phyloP scores from a whole-genome alignment of 2,888 invertebrate genomes.

The Lepidochrysops patricia region DNA sequence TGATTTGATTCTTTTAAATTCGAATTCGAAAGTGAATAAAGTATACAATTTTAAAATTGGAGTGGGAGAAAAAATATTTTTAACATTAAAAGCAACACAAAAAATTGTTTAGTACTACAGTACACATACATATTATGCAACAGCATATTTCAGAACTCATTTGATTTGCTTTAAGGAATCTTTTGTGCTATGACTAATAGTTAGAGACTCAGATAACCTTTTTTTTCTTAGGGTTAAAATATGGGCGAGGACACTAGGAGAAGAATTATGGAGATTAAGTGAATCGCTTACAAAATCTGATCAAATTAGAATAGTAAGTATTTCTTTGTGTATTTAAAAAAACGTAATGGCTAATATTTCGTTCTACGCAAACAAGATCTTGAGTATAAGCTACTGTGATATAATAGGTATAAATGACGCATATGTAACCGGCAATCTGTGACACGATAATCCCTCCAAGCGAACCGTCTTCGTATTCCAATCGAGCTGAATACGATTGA shows the following conservation, averaged over 20 bases:
- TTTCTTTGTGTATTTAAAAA: not conserved
- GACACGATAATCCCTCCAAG: not conserved
- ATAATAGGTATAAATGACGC: too few relatives aligned
- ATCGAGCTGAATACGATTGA: not conserved
- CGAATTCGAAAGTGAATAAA: too few relatives aligned
- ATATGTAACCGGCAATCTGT: not conserved
- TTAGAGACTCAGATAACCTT: too few relatives aligned
- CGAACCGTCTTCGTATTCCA: not conserved
- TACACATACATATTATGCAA: too few relatives aligned
- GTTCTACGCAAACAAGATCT: not conserved
- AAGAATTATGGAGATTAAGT: slow-evolving; percentile 86
- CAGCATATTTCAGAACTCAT: too few relatives aligned
- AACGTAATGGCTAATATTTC: not conserved
- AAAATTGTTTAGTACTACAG: too few relatives aligned
- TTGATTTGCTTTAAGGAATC: too few relatives aligned
- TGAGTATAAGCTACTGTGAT: not conserved
- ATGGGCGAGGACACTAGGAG: slow-evolving; percentile 87
- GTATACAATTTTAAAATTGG: too few relatives aligned
- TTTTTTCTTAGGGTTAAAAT: slow-evolving; percentile 78
- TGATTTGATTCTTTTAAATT: too few relatives aligned
- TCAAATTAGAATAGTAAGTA: slow-evolving; percentile 83
- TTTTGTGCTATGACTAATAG: too few relatives aligned
- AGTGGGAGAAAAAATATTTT: too few relatives aligned
- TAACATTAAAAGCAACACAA: too few relatives aligned
- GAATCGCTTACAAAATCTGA: slow-evolving; percentile 83